A percentile compares a stretch with the other conserved stretches of the same genome.
Conservation (phyloP, 1,140 invertebrate genomes). For the Maconellicoccus hirsutus region DNA sequence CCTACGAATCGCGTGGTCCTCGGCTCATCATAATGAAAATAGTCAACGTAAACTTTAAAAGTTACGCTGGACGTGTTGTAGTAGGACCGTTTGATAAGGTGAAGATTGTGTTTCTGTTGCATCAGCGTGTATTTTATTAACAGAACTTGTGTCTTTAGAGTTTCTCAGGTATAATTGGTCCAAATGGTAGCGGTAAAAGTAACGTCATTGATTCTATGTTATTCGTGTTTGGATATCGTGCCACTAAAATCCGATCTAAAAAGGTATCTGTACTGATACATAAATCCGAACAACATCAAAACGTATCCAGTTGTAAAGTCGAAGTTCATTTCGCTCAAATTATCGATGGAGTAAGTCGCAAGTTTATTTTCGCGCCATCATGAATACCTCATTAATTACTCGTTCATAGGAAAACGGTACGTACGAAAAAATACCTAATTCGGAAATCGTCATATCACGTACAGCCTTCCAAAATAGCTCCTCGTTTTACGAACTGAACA, state of each 20-base stretch:
- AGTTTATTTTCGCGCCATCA: background rate
- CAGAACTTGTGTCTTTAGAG: conserved; percentile 44
- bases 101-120: background rate
- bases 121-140: background rate
- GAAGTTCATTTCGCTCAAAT: conserved; percentile 85
- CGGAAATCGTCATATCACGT: conserved; percentile 71
- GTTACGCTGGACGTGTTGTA: conserved; percentile 72
- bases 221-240: conserved; percentile 97
- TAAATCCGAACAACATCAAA: conserved; percentile 71
- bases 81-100: conserved; percentile 78
- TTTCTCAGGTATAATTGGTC: conserved; percentile 94
- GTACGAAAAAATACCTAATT: conserved; percentile 63
- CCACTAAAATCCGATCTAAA: conserved; percentile 90
- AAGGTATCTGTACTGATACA: conserved; percentile 90
- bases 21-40: conserved; percentile 87
- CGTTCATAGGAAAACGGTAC: conserved; percentile 47
- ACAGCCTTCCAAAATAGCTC: conserved; percentile 81
- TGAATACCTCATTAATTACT: conserved; percentile 25
- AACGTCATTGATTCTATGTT: conserved; percentile 99
- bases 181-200: conserved; percentile 99
- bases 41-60: conserved; percentile 92
- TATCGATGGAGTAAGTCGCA: conserved; percentile 59
- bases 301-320: conserved; percentile 73
- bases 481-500: conserved; percentile 76
- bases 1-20: conserved; percentile 53